Base-by-base conservation (phyloP, 2,797 vertebrate genomes). In the Geotrypetes seraphini region DNA sequence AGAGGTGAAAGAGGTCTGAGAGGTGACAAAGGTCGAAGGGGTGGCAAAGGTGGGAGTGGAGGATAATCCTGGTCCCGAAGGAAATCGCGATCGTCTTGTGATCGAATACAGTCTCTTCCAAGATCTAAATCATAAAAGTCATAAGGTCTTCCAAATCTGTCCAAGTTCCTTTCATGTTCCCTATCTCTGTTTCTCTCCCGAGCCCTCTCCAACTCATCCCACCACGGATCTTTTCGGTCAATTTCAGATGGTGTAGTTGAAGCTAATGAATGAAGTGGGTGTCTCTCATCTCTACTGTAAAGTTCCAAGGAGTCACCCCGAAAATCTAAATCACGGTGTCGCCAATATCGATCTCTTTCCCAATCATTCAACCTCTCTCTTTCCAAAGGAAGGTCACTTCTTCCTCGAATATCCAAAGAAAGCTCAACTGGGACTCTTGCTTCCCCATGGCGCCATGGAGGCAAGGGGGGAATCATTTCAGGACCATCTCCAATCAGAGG, bases 261-360 rank as follows among this genome's bases (percentile, higher is more conserved):
- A n/a, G n/a, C n/a, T n/a, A n/a, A n/a, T n/a, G n/a, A n/a, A n/a
- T n/a, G n/a, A n/a, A n/a, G n/a, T n/a, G n/a, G n/a, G n/a, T n/a
- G n/a, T n/a, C n/a, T n/a, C n/a, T n/a, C n/a, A n/a, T n/a, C n/a
- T n/a, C n/a, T n/a, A n/a, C n/a, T n/a, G n/a, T n/a, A n/a, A n/a
- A n/a, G n/a, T n/a, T n/a, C n/a, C n/a, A n/a, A n/a, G n/a, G n/a
- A 31, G 3, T 39, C 36, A 8, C 12, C 12, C 9, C 26, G 11
- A 12, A 19, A 12, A 22, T 39, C 53, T 5, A 78, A 34, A 20
- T 85, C 81, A 34, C 81, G 52, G 12, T 91, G 89, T 57, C 85
- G 82, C 92, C 91, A 97, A 25, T 84, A 82, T 15, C 63, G 70
- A 1, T 90, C 81, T 55, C 81, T 74, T 46, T 83, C 77, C 80